Percentiles rank a stretch among this genome's conserved stretches.
phyloP scores from a whole-genome alignment of 2,113 vertebrate species.

The Melierax canorus region DNA sequence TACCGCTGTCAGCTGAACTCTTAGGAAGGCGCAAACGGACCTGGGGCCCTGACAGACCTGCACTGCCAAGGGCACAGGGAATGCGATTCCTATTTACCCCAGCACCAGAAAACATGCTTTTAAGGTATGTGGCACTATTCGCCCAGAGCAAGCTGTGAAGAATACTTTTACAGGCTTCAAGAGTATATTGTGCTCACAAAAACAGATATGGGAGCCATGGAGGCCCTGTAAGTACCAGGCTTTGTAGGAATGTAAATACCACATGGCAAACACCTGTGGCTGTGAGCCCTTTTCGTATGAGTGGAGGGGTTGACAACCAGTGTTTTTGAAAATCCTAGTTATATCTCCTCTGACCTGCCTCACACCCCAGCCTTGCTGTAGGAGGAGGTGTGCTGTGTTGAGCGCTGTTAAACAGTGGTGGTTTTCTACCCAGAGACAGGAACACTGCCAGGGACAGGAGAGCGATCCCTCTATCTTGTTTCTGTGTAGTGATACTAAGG shows the following conservation, averaged over 20 bases:
- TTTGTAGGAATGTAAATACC: background rate
- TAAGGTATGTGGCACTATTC: background rate
- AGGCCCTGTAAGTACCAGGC: background rate
- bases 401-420: background rate
- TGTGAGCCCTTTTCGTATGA: background rate
- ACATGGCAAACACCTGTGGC: background rate
- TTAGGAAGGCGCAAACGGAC: background rate
- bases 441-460: background rate
- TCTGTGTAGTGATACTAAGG: background rate
- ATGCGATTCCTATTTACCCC: accelerated
- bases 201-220: background rate
- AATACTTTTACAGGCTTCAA: background rate
- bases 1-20: background rate
- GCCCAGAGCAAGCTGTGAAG: background rate
- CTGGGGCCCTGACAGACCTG: background rate
- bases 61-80: background rate
- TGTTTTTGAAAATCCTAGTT: background rate
- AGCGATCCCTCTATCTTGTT: background rate
- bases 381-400: too few species aligned
- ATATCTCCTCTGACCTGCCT: background rate
- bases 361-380: background rate
- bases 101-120: background rate
- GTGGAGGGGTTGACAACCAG: background rate
- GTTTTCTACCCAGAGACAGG: background rate
- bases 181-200: background rate